These are phyloP conservation scores for Amblyjoppa fuscipennis DNA, from an alignment of 2,888 invertebrate genomes.

Conservation along the genomic window DNA sequence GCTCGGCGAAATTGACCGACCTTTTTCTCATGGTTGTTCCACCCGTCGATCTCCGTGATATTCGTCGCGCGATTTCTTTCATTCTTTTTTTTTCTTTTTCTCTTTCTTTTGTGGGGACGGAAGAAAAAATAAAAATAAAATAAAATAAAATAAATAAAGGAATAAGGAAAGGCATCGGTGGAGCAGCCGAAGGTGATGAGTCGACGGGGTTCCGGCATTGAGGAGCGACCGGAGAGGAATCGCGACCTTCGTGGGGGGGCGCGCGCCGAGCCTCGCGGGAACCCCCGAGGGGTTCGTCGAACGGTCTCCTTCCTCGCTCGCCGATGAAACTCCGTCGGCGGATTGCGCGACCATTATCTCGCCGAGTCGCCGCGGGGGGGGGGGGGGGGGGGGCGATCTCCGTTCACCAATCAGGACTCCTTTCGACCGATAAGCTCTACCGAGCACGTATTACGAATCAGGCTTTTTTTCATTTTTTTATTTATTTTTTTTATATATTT, in stretches of 20 bases:
- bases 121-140: neutral
- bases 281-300: constrained; percentile 46
- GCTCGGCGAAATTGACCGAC: constrained; percentile 8
- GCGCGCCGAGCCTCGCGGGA: constrained; percentile 32
- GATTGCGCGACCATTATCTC: constrained; percentile 73
- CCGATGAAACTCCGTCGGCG: constrained; percentile 54
- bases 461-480: neutral
- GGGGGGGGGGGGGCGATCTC: constrained; percentile 37
- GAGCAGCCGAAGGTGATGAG: constrained; percentile 57
- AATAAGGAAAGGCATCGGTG: constrained; percentile 6
- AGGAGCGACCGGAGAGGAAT: constrained; percentile 36
- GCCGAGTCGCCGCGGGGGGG: constrained; percentile 58
- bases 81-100: too few relatives aligned
- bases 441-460: constrained; percentile 56
- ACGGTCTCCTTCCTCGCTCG: constrained; percentile 39
- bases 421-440: constrained; percentile 74
- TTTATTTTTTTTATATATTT: too few relatives aligned
- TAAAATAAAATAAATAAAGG: constrained; percentile 6
- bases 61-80: constrained; percentile 21
- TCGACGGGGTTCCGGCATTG: constrained; percentile 62
- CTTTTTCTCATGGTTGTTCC: constrained; percentile 25
- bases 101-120: neutral
- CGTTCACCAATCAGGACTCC: constrained; percentile 66
- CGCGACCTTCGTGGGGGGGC: constrained; percentile 53
- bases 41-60: constrained; percentile 8